Evolutionary conservation across 2,113 vertebrate genomes (phyloP).

Genomic region (Halcyon senegalensis): DNA sequence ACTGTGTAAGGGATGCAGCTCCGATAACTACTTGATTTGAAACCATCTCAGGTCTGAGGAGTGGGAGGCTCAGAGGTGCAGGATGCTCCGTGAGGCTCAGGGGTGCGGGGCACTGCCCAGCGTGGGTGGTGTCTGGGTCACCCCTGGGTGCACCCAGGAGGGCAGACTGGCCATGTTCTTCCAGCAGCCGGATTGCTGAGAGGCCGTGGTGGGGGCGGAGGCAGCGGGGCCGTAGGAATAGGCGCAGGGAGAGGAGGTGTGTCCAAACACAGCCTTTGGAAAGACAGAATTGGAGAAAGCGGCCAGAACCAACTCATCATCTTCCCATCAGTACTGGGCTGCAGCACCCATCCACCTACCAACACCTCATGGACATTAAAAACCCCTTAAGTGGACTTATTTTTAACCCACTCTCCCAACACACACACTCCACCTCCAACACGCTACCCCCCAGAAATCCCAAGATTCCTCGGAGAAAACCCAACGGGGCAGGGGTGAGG

Average conservation of each 20-base stretch:
- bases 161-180: rapidly evolving
- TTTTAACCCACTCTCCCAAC: background rate
- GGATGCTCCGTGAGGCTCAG: background rate
- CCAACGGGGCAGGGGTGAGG: background rate
- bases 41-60: background rate
- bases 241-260: constrained; percentile 24
- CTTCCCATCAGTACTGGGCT: background rate
- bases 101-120: background rate
- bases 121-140: background rate
- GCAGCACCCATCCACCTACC: background rate
- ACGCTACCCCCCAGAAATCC: background rate
- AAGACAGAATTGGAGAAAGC: background rate
- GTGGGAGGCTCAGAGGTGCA: background rate
- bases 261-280: background rate
- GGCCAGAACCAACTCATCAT: constrained; percentile 23
- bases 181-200: background rate
- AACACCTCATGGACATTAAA: background rate
- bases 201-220: background rate
- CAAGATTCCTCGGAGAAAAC: constrained; percentile 31
- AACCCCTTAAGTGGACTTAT: background rate
- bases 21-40: background rate
- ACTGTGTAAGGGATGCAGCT: background rate
- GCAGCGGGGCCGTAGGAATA: background rate
- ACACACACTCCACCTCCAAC: background rate
- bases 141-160: background rate